phyloP scores from a whole-genome alignment of 1,140 invertebrate genomes.

The Sycophila sp. region DNA sequence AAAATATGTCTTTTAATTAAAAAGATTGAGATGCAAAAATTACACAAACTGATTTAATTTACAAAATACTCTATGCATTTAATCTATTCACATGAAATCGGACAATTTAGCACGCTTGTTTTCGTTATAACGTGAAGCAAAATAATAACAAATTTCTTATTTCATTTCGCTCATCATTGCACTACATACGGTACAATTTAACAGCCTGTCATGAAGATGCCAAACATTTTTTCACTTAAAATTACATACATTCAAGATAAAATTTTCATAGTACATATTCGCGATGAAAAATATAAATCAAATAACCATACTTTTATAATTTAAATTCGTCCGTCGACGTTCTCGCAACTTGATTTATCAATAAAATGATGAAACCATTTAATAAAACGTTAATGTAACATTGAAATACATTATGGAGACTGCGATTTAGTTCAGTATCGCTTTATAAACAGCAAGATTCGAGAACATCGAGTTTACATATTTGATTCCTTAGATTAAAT shows the following conservation, averaged over 20 bases:
- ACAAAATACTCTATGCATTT: neutral
- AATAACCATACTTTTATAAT: neutral
- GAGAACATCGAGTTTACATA: conserved; percentile 34
- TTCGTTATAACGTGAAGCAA: neutral
- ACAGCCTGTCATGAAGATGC: neutral
- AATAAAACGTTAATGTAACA: conserved; percentile 16
- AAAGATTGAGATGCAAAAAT: conserved; percentile 4
- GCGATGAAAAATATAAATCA: conserved; percentile 13
- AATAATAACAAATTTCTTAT: neutral
- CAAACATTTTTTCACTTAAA: conserved; percentile 22
- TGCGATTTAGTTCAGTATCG: neutral
- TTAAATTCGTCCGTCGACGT: neutral
- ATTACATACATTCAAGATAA: conserved; percentile 16
- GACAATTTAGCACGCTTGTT: conserved; percentile 1
- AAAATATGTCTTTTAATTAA: neutral
- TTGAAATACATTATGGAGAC: conserved; percentile 14
- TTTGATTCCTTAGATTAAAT: conserved; percentile 31
- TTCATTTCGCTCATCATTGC: neutral
- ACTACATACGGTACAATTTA: neutral
- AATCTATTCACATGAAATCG: neutral
- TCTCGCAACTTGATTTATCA: neutral
- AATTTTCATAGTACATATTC: conserved; percentile 3
- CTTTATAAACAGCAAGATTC: conserved; percentile 31
- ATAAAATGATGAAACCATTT: too few relatives aligned
- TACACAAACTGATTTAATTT: neutral